These are phyloP conservation scores for Drosophila santomea DNA, from an alignment of 1,140 invertebrate species.

Conservation along the genomic window DNA sequence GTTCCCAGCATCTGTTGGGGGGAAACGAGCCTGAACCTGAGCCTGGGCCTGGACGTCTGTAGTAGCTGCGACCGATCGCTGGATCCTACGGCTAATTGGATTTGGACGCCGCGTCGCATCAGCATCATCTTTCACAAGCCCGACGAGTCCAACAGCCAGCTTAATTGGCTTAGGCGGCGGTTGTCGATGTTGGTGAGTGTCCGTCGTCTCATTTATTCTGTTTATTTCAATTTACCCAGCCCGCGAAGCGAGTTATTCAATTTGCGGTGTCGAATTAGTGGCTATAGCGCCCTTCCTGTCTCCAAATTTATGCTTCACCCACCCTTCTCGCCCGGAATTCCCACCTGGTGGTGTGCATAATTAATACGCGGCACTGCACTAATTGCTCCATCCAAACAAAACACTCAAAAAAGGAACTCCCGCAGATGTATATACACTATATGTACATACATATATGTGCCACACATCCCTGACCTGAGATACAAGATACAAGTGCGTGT, in stretches of 20 bases:
- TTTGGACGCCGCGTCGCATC: conserved; percentile 17
- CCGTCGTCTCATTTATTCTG: conserved; percentile 30
- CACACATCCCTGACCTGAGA: conserved; percentile 46
- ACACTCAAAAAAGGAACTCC: conserved; percentile 4
- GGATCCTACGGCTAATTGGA: conserved; percentile 27
- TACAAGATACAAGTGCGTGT: conserved; percentile 33
- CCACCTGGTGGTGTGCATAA: conserved; percentile 36
- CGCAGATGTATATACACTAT: neutral
- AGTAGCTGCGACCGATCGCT: conserved; percentile 4
- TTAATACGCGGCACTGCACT: conserved; percentile 42
- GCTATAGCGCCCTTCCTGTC: conserved; percentile 27
- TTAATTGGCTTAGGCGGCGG: conserved; percentile 47
- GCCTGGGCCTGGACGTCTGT: neutral
- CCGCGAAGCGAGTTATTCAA: conserved; percentile 26
- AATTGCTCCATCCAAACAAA: conserved; percentile 16
- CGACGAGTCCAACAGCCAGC: conserved; percentile 17
- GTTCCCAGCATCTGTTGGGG: conserved; percentile 2
- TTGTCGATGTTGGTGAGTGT: conserved; percentile 42
- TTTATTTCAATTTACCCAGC: conserved; percentile 40
- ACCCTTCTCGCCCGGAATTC: conserved; percentile 1
- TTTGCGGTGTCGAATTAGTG: conserved; percentile 35
- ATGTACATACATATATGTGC: neutral
- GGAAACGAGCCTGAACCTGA: neutral
- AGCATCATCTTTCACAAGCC: conserved; percentile 28
- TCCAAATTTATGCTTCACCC: neutral